Conservation (phyloP, 2,797 vertebrate genomes). For the Gymnothorax javanicus region DNA sequence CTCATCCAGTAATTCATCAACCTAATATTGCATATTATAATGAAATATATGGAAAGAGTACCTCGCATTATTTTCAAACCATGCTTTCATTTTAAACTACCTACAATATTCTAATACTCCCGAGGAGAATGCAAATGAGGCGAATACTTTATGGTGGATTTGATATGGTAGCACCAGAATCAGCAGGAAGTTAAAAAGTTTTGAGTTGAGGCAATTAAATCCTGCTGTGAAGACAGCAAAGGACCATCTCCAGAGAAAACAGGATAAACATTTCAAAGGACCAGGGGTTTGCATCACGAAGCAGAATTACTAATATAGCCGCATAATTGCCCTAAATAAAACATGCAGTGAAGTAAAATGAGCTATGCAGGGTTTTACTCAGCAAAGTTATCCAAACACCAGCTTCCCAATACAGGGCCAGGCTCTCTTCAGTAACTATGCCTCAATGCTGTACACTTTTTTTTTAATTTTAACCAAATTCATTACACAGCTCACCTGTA, state of each 20-base stretch:
- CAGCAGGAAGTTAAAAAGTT: slow-evolving; percentile 29
- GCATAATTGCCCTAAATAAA: too few species aligned
- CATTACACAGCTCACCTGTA: background rate
- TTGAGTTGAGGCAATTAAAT: slow-evolving; percentile 38
- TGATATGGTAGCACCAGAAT: slow-evolving; percentile 36
- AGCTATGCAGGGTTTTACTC: too few species aligned
- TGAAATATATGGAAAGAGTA: background rate
- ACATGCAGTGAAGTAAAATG: too few species aligned
- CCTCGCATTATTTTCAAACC: background rate
- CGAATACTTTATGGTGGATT: slow-evolving; percentile 35
- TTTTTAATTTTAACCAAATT: background rate
- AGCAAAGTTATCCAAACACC: too few species aligned
- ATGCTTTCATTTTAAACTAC: background rate
- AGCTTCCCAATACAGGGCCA: too few species aligned
- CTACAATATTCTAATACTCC: background rate
- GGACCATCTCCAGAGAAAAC: slow-evolving; percentile 15
- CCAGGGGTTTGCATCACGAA: background rate
- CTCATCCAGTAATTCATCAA: background rate
- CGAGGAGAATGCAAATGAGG: slow-evolving; percentile 14
- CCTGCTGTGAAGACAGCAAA: slow-evolving; percentile 28
- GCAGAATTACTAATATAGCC: too few species aligned
- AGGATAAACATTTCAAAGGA: background rate
- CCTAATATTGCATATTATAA: background rate
- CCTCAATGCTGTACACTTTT: background rate
- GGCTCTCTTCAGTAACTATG: background rate